Base-by-base conservation (phyloP, 2,797 vertebrate genomes). In the Simalia tracyae region DNA sequence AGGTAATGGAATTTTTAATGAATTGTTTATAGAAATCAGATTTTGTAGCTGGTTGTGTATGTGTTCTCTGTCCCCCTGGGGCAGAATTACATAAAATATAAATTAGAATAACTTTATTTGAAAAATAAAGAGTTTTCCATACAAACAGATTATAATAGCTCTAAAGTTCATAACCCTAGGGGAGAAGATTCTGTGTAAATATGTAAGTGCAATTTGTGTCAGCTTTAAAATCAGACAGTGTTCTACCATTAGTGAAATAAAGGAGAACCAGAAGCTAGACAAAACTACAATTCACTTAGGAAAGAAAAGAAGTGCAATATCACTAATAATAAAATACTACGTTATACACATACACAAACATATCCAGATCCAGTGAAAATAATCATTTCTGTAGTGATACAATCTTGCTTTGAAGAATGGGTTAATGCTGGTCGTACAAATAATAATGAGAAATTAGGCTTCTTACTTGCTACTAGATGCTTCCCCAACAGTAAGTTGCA, bases 1-100 rank as follows among this genome's bases (percentile, higher is more conserved):
- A 99, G 98, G 99, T 99, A 98, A 98, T 97, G 96, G 97, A 96
- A 96, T 95, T 97, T 76, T 95, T 97, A 94, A 97, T 97, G 92
- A 97, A 97, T 94, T 56, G 14, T 84, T 94, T 94, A 59, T 0
- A 90, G 31, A 93, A 94, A 94, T 85, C 90, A 1, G 14, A 46
- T 15, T 81, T 60, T 95, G 76, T 90, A 91, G 2, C 36, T 89
- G 46, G 86, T 76, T 86, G 50, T 66, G 12, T 68, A 4, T 81
- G 36, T 81, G 36, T 10, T 11, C 1, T 1, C 0, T 5, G 0
- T 1, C 0, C 22, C 36, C 91, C 8, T 9, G 90, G 66, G 61
- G 24, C 5, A 88, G 19, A 12, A 90, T 59, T 54, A 28, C 24
- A 4, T 4, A 90, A 91, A 86, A n/a, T 94, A 90, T 91, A 84